A percentile compares a stretch with the other conserved stretches of the same genome.
Evolutionary conservation across 2,888 invertebrate genomes (phyloP).

Genomic region (Mesorhabditis spiculigera): DNA sequence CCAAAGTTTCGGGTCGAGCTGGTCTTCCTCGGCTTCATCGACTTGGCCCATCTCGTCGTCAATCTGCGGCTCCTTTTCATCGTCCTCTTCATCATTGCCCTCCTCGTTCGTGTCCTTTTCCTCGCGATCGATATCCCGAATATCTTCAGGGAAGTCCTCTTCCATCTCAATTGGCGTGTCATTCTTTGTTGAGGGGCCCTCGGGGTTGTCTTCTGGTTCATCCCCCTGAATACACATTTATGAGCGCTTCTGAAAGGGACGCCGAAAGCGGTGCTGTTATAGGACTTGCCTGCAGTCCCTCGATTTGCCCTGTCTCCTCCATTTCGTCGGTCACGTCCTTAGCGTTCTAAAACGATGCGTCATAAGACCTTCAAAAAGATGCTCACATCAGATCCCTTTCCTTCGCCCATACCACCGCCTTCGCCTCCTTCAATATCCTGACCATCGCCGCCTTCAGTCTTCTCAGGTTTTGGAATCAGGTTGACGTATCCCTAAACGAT

Average conservation of each 20-base stretch:
- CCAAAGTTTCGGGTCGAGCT: constrained; percentile 92
- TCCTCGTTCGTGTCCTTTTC: constrained; percentile 67
- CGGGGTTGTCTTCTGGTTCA: constrained; percentile 74
- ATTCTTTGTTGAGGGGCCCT: constrained; percentile 29
- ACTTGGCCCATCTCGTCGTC: constrained; percentile 54
- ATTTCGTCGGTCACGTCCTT: constrained; percentile 92
- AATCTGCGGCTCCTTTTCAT: constrained; percentile 35
- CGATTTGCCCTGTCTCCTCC: constrained; percentile 66
- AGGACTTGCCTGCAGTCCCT: constrained; percentile 37
- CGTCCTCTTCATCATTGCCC: constrained; percentile 19
- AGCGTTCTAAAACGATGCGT: constrained; percentile 66
- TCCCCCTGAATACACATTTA: constrained; percentile 14
- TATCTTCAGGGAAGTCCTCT: constrained; percentile 54
- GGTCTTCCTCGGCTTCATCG: constrained; percentile 71
- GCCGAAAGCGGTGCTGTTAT: background rate
- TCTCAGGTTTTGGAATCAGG: constrained; percentile 64
- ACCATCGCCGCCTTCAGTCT: constrained; percentile 73
- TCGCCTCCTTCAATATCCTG: constrained; percentile 34
- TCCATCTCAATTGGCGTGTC: constrained; percentile 59
- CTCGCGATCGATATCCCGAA: constrained; percentile 50
- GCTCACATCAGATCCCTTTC: constrained; percentile 26
- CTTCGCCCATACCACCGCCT: constrained; percentile 46
- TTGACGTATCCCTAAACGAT: constrained; percentile 80
- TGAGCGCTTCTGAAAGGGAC: background rate
- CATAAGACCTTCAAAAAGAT: background rate